Percentiles rank a stretch among this genome's conserved stretches.
phyloP scores from a whole-genome alignment of 2,888 invertebrate species.

The Campoplex capitator region DNA sequence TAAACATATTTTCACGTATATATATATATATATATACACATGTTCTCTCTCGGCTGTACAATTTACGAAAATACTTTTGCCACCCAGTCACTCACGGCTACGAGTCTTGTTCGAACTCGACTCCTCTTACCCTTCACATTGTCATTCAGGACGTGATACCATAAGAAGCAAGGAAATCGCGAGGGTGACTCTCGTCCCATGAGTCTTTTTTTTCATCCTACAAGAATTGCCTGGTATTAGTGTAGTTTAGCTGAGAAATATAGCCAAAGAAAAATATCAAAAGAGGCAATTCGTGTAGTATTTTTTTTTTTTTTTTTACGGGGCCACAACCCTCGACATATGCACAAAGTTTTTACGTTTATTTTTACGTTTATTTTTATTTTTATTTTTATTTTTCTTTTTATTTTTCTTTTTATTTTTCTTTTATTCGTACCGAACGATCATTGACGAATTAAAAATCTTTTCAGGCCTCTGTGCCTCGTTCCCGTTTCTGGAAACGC shows the following conservation, averaged over 20 bases:
- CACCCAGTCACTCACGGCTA: neutral
- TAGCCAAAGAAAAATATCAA: neutral
- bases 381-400: neutral
- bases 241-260: neutral
- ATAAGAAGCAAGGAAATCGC: constrained; percentile 16
- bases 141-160: constrained; percentile 21
- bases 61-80: constrained; percentile 33
- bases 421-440: neutral
- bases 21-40: neutral
- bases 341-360: too few relatives aligned
- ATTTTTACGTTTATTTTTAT: too few relatives aligned
- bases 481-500: neutral
- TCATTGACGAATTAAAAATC: neutral
- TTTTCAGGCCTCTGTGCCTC: neutral
- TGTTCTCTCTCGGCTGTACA: neutral
- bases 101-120: neutral
- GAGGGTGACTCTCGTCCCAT: neutral
- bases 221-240: neutral
- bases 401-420: neutral
- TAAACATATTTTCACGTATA: neutral
- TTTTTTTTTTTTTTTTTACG: neutral
- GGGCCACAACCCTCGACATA: too few relatives aligned
- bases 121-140: constrained; percentile 23
- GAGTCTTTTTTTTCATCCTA: constrained; percentile 13
- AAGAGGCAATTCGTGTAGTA: neutral